Base-by-base conservation (phyloP, 1,140 invertebrate species). In the Zaprionus davidi region DNA sequence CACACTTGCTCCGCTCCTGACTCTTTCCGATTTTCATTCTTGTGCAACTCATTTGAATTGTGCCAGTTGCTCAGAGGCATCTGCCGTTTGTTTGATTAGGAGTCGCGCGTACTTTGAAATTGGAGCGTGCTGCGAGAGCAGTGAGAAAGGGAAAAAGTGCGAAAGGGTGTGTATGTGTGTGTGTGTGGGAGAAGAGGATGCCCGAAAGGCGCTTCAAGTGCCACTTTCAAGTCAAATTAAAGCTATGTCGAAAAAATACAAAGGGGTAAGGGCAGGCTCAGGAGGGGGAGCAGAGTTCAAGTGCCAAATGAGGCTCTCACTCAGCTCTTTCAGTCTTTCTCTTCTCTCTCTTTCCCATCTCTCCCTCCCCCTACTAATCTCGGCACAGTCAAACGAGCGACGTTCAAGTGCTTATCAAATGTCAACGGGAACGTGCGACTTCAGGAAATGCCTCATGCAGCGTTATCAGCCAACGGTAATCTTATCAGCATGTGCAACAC, bases 401-500 rank as follows among this genome's bases (percentile, higher is more conserved):
- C 71, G 63, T 49, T 70, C 38, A 17, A 72, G 63, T 66, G 69
- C 74, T 67, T 76, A 76, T 76, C 74, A 76, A 76, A 67, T 72
- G 74, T 76, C 76, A 57, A 31, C 60, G 20, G 9, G 36, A 22
- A 22, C 34, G 49, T 65, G 62, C 67, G 72, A 72, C 74, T 69
- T 46, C 78, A 81, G 81, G 82, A 84, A 85, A 78, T 85, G 82
- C 67, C 81, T 67, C 64, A 71, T 53, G 51, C 24, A 60, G 44
- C 64, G 69, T 62, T 84, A 84, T 84, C 81, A 55, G 73, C 5
- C 26, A 58, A 34, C 49, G 74, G 74, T 69, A 78, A 84, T 84
- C 81, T 84, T 84, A 84, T 84, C 81, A 75, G 65, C 44, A 60
- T 68, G 46, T 72, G 71, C 73, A 69, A 72, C 82, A 78, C 81